Evolutionary conservation across 2,888 invertebrate species (phyloP), one percentile per base, ranked within the genome.

Genomic region (Diadegma fenestrale): DNA sequence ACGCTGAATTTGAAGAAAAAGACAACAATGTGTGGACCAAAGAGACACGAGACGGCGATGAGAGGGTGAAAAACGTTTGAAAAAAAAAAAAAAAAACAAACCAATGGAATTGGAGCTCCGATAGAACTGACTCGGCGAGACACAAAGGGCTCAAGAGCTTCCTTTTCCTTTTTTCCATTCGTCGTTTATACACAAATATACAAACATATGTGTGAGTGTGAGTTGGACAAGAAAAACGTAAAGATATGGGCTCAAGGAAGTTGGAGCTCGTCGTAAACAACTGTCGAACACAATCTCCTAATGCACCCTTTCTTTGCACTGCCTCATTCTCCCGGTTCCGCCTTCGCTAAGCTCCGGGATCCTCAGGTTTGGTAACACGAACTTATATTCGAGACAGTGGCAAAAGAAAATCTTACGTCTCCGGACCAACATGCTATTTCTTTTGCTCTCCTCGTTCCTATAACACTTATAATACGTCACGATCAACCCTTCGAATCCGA

Each of bases 261-360:
- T 90, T 90, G 83, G 87, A 90, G 89, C 89, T 88, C 88, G 88
- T 92, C 93, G 93, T 93, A 93, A 93, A 93, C 92, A 93, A 93
- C 92, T 92, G 92, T 92, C 93, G 93, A 93, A 92, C 93, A 92
- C 93, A 93, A 93, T 93, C 92, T 93, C 92, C 92, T 93, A 93
- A 93, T 93, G 93, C 93, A 91, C 91, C 89, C 91, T 91, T 91
- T 90, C 90, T 91, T 92, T 92, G 90, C 89, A 89, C 88, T 87
- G 69, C 88, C 87, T 80, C 86, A 33, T 51, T 33, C 14, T 41
- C 54, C 61, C 48, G 41, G 19, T 68, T 68, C 54, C 71, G 30
- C 63, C 80, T 54, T 51, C 72, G 33, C 48, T 48, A 41, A 71
- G 51, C 51, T 66, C 68, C 33, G 54, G 79, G 66, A 64, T 83